Conservation (phyloP, 2,797 vertebrate genomes). For the Spizella passerina region DNA sequence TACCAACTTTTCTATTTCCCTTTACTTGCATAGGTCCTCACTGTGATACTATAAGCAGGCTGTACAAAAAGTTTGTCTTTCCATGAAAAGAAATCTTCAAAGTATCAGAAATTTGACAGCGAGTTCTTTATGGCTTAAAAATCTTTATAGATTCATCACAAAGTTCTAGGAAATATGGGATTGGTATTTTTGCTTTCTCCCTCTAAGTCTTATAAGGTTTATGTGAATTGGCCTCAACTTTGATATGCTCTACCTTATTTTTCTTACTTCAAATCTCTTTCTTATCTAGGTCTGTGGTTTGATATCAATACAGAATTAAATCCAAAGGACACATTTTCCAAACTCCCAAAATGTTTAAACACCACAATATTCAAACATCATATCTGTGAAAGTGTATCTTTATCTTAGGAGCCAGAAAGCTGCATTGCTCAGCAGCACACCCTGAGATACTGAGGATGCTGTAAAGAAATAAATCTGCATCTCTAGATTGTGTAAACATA, state of each 20-base stretch:
- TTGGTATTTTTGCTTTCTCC: neutral
- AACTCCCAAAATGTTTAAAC: neutral
- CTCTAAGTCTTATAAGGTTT: neutral
- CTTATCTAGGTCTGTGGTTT: neutral
- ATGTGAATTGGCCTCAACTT: neutral
- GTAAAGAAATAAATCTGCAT: neutral
- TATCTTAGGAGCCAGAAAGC: neutral
- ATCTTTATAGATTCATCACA: neutral
- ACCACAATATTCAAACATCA: neutral
- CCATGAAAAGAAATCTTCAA: neutral
- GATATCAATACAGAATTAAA: slow-evolving; percentile 2
- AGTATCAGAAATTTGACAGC: neutral
- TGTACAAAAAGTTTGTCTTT: neutral
- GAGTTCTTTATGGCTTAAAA: neutral
- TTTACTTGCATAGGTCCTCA: neutral
- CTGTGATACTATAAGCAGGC: neutral
- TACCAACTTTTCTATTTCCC: neutral
- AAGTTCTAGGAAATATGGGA: neutral
- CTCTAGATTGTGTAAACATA: neutral
- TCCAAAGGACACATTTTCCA: neutral
- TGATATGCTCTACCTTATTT: neutral
- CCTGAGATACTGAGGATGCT: neutral
- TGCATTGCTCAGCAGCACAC: neutral
- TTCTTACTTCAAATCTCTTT: neutral
- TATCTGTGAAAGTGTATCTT: neutral